These are phyloP conservation scores for Luehdorfia chinensis DNA, from an alignment of 1,140 invertebrate species.

Conservation along the genomic window DNA sequence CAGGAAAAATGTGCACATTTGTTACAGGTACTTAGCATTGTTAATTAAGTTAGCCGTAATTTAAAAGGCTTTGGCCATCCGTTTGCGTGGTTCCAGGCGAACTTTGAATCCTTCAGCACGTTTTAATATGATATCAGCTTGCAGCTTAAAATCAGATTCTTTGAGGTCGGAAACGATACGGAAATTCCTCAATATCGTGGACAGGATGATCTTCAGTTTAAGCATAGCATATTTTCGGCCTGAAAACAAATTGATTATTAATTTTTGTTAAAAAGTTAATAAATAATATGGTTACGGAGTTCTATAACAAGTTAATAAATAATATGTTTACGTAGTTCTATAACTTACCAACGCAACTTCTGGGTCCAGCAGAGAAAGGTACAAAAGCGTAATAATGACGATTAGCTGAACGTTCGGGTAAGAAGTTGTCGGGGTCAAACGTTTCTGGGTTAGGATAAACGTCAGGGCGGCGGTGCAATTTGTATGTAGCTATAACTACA, in stretches of 20 bases:
- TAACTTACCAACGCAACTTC: slow-evolving; percentile 87
- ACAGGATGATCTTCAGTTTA: slow-evolving; percentile 91
- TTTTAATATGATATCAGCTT: slow-evolving; percentile 91
- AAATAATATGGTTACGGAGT: neutral
- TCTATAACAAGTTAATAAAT: too few relatives aligned
- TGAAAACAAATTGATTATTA: slow-evolving; percentile 39
- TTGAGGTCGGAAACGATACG: slow-evolving; percentile 83
- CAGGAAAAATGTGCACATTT: slow-evolving; percentile 34
- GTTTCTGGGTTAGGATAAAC: slow-evolving; percentile 89
- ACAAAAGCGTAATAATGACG: slow-evolving; percentile 92
- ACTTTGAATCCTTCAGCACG: slow-evolving; percentile 89
- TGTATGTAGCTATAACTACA: slow-evolving; percentile 82
- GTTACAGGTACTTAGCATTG: slow-evolving; percentile 21
- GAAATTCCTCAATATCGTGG: slow-evolving; percentile 92
- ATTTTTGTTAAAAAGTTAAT: neutral
- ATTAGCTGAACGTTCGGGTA: slow-evolving; percentile 87
- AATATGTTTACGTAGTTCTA: neutral
- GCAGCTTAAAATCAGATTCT: slow-evolving; percentile 86
- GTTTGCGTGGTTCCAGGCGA: slow-evolving; percentile 81
- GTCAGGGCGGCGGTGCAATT: slow-evolving; percentile 86
- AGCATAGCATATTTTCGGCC: slow-evolving; percentile 94
- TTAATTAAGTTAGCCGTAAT: slow-evolving; percentile 24
- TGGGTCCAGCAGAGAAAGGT: slow-evolving; percentile 93
- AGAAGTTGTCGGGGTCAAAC: slow-evolving; percentile 95
- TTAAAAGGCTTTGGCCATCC: slow-evolving; percentile 47